phyloP scores from a whole-genome alignment of 2,113 vertebrate species.

The Scytalopus superciliaris region DNA sequence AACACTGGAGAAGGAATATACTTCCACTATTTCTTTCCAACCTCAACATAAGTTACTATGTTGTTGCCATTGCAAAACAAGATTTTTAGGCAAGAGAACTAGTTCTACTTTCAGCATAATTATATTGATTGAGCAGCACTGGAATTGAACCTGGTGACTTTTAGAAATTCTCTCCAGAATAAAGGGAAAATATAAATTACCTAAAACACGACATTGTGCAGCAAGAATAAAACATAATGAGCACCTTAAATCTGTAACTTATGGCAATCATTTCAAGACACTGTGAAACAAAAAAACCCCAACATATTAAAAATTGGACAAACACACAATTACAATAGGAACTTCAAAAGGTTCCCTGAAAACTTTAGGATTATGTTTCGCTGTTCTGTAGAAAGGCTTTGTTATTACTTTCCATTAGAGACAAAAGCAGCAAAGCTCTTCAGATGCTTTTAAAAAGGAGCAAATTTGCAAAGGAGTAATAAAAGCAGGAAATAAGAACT shows the following conservation, averaged over 20 bases:
- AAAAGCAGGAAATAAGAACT: not conserved
- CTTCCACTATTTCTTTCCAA: not conserved
- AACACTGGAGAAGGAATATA: not conserved
- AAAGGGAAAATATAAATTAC: not conserved
- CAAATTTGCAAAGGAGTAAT: not conserved
- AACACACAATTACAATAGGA: not conserved
- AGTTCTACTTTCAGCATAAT: not conserved
- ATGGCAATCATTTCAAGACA: not conserved
- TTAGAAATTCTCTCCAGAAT: not conserved
- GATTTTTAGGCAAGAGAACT: not conserved
- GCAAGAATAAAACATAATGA: not conserved
- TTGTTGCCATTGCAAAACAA: not conserved
- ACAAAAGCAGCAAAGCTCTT: constrained; percentile 64
- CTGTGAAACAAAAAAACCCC: not conserved
- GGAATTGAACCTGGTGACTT: not conserved
- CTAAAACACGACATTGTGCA: not conserved
- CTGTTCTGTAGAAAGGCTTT: constrained; percentile 16
- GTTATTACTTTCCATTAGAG: constrained; percentile 57
- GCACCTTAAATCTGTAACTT: not conserved
- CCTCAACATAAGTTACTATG: not conserved
- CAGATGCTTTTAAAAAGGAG: not conserved
- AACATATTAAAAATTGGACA: not conserved
- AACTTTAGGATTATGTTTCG: not conserved
- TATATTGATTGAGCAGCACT: not conserved
- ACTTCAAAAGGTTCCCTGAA: not conserved